A percentile compares a stretch with the other conserved stretches of the same genome.
Conservation (phyloP, 92 coral and sea anemone genomes). For the Anthopleura xanthogrammica region DNA sequence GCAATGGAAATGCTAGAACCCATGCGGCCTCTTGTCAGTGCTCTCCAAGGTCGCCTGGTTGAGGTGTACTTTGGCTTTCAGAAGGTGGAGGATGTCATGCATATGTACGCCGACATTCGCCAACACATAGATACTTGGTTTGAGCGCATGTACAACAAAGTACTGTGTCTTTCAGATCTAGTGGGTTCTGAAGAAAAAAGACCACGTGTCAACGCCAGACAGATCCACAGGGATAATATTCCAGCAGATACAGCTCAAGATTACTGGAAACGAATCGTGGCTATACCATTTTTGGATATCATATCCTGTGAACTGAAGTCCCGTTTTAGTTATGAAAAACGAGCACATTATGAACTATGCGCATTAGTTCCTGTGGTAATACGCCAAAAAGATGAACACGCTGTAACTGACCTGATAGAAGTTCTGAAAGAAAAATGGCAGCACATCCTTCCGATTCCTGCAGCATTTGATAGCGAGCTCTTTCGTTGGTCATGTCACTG, state of each 20-base stretch:
- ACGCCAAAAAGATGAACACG: slow-evolving; percentile 49
- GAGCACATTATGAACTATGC: slow-evolving; percentile 55
- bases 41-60: slow-evolving; percentile 66
- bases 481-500: slow-evolving; percentile 16
- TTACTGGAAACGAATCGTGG: not conserved
- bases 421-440: slow-evolving; percentile 54
- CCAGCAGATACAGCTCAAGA: slow-evolving; percentile 1
- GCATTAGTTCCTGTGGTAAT: slow-evolving; percentile 56
- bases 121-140: slow-evolving; percentile 53
- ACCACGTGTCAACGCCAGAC: too few species aligned
- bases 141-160: slow-evolving; percentile 56
- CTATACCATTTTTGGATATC: slow-evolving; percentile 50
- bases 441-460: slow-evolving; percentile 1
- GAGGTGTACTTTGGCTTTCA: slow-evolving; percentile 62
- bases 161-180: slow-evolving; percentile 45
- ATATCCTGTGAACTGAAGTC: slow-evolving; percentile 51
- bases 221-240: not conserved
- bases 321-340: slow-evolving; percentile 55
- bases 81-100: slow-evolving; percentile 59
- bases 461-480: not conserved
- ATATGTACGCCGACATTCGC: slow-evolving; percentile 48
- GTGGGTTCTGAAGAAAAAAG: slow-evolving; percentile 53
- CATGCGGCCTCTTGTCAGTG: slow-evolving; percentile 62
- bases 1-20: slow-evolving; percentile 28
- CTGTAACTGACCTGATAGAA: slow-evolving; percentile 47